These are phyloP conservation scores for Falco naumanni DNA, from an alignment of 2,797 vertebrate genomes.

Conservation along the genomic window DNA sequence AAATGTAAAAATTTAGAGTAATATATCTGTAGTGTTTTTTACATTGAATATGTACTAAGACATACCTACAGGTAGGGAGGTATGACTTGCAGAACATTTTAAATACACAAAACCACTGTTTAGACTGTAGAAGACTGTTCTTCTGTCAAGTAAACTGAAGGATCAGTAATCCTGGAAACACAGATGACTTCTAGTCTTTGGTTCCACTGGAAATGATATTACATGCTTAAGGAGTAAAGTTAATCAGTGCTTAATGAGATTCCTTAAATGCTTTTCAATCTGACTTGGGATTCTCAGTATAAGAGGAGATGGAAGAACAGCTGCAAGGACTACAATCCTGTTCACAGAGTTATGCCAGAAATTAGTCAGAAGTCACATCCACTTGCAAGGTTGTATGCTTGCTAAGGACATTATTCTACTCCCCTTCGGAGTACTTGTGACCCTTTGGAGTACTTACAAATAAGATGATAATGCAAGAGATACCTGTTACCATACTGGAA, in stretches of 20 bases:
- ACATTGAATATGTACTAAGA: neutral
- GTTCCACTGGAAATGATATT: constrained; percentile 30
- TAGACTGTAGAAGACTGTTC: neutral
- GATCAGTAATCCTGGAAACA: neutral
- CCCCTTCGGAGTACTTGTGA: constrained; percentile 25
- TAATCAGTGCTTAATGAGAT: constrained; percentile 45
- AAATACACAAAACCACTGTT: neutral
- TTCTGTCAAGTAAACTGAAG: neutral
- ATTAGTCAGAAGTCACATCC: constrained; percentile 43
- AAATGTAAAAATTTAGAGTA: neutral
- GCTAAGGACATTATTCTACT: constrained; percentile 1
- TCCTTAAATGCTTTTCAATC: neutral
- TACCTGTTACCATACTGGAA: constrained; percentile 31
- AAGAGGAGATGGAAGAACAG: constrained; percentile 31
- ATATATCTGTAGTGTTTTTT: neutral
- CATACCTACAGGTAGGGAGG: neutral
- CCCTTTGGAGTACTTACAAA: constrained; percentile 59
- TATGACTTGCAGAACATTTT: neutral
- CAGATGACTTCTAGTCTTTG: neutral
- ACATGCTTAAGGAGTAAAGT: neutral
- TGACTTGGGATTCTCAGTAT: neutral
- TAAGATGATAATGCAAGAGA: constrained; percentile 52
- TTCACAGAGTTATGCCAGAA: neutral
- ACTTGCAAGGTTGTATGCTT: constrained; percentile 4
- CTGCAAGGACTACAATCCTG: neutral